Conservation (phyloP, 1,140 invertebrate genomes). For the Dermatophagoides farinae region DNA sequence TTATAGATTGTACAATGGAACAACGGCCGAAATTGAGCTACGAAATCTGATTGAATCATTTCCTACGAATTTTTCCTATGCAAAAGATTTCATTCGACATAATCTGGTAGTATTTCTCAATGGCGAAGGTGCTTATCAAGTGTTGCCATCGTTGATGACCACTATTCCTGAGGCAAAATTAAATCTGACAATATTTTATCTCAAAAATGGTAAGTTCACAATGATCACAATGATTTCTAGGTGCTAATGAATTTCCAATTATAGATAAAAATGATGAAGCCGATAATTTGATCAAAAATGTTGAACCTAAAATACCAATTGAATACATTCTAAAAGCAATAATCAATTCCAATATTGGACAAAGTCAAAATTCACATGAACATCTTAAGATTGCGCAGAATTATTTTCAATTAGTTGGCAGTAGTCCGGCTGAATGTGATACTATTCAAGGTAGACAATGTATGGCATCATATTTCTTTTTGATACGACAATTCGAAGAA, state of each 20-base stretch:
- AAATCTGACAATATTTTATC: slow-evolving; percentile 85
- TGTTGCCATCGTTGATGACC: slow-evolving; percentile 65
- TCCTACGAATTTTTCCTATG: slow-evolving; percentile 58
- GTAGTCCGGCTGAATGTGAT: slow-evolving; percentile 26
- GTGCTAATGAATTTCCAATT: neutral
- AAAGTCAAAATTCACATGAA: slow-evolving; percentile 62
- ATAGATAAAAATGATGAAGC: slow-evolving; percentile 69
- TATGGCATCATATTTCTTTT: slow-evolving; percentile 89
- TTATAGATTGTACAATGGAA: slow-evolving; percentile 77
- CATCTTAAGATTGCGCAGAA: slow-evolving; percentile 84
- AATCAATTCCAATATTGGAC: slow-evolving; percentile 75
- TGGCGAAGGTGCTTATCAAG: slow-evolving; percentile 76
- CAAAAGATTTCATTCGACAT: slow-evolving; percentile 77
- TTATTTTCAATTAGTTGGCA: slow-evolving; percentile 87
- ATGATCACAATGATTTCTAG: neutral
- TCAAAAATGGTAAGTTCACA: slow-evolving; percentile 45
- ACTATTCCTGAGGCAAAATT: slow-evolving; percentile 86
- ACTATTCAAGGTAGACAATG: slow-evolving; percentile 63
- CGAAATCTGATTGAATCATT: slow-evolving; percentile 41
- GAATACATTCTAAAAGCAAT: slow-evolving; percentile 94
- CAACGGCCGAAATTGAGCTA: slow-evolving; percentile 55
- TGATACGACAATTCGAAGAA: slow-evolving; percentile 83
- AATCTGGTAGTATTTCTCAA: slow-evolving; percentile 83
- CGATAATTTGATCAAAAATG: slow-evolving; percentile 66
- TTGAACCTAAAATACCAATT: slow-evolving; percentile 76